A percentile compares a stretch with the other conserved stretches of the same genome.
Evolutionary conservation across 2,113 vertebrate species (phyloP).

Genomic region (Dascyllus trimaculatus): DNA sequence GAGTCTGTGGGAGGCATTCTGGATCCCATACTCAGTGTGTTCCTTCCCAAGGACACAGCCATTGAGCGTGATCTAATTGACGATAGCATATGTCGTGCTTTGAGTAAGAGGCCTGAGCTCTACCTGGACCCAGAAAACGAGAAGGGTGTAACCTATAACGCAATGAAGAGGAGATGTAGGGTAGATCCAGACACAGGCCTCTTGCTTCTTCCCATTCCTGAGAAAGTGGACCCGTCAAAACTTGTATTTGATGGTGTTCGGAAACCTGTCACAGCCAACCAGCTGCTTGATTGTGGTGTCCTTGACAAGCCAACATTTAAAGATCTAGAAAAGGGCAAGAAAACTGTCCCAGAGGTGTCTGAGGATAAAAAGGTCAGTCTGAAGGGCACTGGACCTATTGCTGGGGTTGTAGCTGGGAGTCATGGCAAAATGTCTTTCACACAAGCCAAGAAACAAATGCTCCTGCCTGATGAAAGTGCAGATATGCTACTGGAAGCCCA

Average conservation of each 20-base stretch:
- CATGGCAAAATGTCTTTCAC: constrained; percentile 89
- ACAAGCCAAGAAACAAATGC: constrained; percentile 90
- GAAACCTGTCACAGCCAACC: constrained; percentile 92
- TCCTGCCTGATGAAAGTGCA: constrained; percentile 87
- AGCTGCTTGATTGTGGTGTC: constrained; percentile 92
- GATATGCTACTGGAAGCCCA: constrained; percentile 93
- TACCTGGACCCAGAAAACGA: constrained; percentile 77
- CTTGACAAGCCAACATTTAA: constrained; percentile 90
- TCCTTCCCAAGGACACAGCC: constrained; percentile 90
- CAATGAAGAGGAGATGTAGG: constrained; percentile 88
- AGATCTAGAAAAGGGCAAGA: constrained; percentile 89
- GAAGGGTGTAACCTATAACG: constrained; percentile 84
- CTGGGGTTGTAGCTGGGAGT: constrained; percentile 83
- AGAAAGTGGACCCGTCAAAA: constrained; percentile 87
- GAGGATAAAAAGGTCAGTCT: constrained; percentile 90
- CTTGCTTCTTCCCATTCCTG: constrained; percentile 86
- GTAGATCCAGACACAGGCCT: constrained; percentile 90
- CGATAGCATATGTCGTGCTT: constrained; percentile 63
- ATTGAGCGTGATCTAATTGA: constrained; percentile 89
- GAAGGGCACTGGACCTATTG: constrained; percentile 92
- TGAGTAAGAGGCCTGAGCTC: constrained; percentile 68
- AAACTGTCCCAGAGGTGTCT: constrained; percentile 89
- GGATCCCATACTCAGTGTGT: constrained; percentile 91
- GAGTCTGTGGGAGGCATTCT: constrained; percentile 91
- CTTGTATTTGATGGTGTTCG: constrained; percentile 92